Evolutionary conservation across 2,888 invertebrate species (phyloP).

Genomic region (Strigamia crassipes): DNA sequence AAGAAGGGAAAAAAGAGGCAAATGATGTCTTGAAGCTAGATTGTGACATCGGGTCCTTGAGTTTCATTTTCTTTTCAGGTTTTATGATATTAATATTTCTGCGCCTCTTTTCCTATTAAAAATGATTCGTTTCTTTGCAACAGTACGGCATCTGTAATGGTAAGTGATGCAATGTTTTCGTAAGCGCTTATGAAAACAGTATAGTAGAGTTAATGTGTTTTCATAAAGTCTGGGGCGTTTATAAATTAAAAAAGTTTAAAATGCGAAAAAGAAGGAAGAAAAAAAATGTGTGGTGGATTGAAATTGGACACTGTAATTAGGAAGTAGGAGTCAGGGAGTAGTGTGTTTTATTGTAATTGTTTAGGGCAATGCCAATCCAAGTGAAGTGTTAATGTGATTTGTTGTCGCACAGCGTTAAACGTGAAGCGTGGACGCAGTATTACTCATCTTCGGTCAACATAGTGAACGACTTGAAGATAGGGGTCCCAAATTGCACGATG

Average conservation of each 20-base stretch:
- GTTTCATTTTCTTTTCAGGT: slow-evolving; percentile 37
- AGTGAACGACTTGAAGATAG: neutral
- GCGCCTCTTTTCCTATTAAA: slow-evolving; percentile 25
- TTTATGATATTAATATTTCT: slow-evolving; percentile 34
- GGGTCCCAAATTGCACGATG: too few species aligned
- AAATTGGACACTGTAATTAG: too few species aligned
- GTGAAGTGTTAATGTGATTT: neutral
- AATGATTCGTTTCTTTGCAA: slow-evolving; percentile 31
- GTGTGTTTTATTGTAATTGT: neutral
- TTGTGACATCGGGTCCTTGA: slow-evolving; percentile 30
- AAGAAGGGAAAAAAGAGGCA: neutral
- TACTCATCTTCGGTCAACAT: neutral
- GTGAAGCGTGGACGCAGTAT: neutral
- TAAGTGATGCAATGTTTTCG: slow-evolving; percentile 1
- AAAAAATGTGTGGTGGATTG: neutral
- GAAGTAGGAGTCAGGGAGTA: too few species aligned
- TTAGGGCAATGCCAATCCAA: neutral
- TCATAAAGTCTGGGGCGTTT: neutral
- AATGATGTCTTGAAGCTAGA: slow-evolving; percentile 24
- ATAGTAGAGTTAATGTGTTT: slow-evolving; percentile 8
- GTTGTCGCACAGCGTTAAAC: neutral
- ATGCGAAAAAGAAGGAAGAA: neutral
- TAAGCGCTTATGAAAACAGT: slow-evolving; percentile 12
- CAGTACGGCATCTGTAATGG: slow-evolving; percentile 11
- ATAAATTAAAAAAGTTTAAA: neutral